Percentiles rank a stretch among this genome's conserved stretches.
Evolutionary conservation across 2,113 vertebrate species (phyloP).

Genomic region (Maccullochella peelii): DNA sequence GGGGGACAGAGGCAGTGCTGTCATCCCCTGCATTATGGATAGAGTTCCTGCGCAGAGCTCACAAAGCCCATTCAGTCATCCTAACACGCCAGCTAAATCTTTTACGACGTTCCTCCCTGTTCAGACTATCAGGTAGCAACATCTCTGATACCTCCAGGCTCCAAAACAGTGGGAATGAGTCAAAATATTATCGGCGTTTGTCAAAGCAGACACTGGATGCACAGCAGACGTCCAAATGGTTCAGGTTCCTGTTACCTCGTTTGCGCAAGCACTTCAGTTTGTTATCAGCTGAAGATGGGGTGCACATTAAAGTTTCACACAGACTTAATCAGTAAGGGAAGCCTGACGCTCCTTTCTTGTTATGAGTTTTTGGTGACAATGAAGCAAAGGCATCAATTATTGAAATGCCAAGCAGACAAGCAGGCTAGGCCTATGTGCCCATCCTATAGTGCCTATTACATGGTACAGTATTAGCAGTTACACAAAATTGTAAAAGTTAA

Average conservation of each 20-base stretch:
- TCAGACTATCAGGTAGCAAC: constrained; percentile 72
- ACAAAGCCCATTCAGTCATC: constrained; percentile 75
- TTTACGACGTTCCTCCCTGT: constrained; percentile 73
- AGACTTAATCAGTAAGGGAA: constrained; percentile 86
- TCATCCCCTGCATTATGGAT: constrained; percentile 82
- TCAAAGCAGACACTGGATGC: not conserved
- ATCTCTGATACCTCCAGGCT: constrained; percentile 31
- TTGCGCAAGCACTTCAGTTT: constrained; percentile 27
- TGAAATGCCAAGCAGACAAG: constrained; percentile 73
- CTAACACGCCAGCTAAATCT: constrained; percentile 77
- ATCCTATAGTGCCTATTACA: constrained; percentile 31
- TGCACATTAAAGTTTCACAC: constrained; percentile 85
- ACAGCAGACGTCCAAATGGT: constrained; percentile 7
- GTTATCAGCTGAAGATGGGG: constrained; percentile 74
- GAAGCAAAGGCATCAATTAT: constrained; percentile 83
- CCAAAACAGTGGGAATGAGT: constrained; percentile 32
- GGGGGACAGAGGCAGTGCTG: constrained; percentile 68
- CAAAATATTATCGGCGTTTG: constrained; percentile 17
- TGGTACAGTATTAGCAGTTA: not conserved
- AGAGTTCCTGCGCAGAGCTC: constrained; percentile 70
- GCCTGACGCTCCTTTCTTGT: constrained; percentile 82
- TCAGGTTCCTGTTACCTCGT: not conserved
- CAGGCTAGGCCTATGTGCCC: constrained; percentile 42
- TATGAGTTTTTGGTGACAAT: constrained; percentile 85
- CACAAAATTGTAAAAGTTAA: not conserved